These are phyloP conservation scores for Endomychus coccineus DNA, from an alignment of 2,888 invertebrate species.

Conservation along the genomic window DNA sequence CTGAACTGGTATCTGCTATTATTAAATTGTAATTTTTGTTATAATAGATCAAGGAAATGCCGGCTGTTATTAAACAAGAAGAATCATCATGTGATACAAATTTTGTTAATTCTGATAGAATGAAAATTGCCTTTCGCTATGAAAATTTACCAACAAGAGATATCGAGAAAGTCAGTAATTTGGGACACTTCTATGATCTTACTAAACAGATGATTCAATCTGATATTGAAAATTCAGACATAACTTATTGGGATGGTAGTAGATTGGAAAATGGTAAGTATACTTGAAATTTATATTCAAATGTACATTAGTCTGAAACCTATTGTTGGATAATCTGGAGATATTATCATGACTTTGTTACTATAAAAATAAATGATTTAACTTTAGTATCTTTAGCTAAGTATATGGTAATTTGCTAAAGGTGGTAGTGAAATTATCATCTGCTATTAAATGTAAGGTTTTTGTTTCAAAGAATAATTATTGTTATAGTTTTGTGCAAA, in stretches of 20 bases:
- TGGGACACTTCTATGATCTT: conserved; percentile 78
- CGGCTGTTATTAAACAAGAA: conserved; percentile 48
- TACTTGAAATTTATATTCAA: too few species aligned
- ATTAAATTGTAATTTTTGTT: conserved; percentile 3
- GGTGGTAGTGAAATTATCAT: too few species aligned
- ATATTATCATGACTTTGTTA: too few species aligned
- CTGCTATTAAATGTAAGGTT: too few species aligned
- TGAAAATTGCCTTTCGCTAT: conserved; percentile 90
- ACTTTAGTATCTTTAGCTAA: too few species aligned
- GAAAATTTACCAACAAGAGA: conserved; percentile 59
- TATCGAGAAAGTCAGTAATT: conserved; percentile 43
- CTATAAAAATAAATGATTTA: too few species aligned
- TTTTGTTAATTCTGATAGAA: conserved; percentile 47
- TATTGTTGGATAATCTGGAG: too few species aligned
- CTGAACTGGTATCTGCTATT: conserved; percentile 3
- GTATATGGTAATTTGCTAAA: too few species aligned
- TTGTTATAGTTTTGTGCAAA: too few species aligned
- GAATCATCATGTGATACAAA: conserved; percentile 24
- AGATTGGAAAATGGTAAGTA: conserved; percentile 22
- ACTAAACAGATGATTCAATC: conserved; percentile 61
- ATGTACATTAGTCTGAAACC: too few species aligned
- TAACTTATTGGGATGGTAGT: conserved; percentile 50
- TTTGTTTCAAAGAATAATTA: too few species aligned
- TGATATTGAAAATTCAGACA: conserved; percentile 51
- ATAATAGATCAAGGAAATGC: conserved; percentile 52